phyloP scores from a whole-genome alignment of 2,113 vertebrate genomes.

The Pongo pygmaeus region DNA sequence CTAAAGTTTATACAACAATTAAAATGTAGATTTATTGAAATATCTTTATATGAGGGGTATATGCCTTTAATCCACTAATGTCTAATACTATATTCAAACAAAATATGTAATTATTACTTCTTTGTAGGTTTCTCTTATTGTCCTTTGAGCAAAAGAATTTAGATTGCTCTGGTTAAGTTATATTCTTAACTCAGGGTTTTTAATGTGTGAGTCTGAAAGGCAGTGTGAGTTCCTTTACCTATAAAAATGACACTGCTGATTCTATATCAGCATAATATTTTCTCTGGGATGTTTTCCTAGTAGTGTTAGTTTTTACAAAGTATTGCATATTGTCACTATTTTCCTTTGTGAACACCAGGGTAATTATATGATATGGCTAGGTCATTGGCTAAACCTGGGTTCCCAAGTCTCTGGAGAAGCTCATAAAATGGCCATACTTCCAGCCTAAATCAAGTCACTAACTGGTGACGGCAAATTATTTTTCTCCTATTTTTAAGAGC shows the following conservation, averaged over 20 bases:
- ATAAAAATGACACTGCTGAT: conserved; percentile 18
- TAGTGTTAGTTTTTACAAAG: neutral
- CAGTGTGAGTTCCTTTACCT: conserved; percentile 15
- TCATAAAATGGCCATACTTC: neutral
- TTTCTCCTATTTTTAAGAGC: neutral
- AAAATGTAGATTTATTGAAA: conserved; percentile 1
- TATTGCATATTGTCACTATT: neutral
- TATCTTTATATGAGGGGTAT: neutral
- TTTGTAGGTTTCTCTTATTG: conserved; percentile 20
- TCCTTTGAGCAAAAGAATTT: conserved; percentile 44
- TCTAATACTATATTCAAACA: conserved; percentile 50
- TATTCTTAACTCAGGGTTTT: conserved; percentile 33
- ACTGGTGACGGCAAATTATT: neutral
- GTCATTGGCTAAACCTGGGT: neutral
- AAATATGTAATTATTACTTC: conserved; percentile 6
- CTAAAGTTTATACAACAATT: neutral
- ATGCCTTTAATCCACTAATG: neutral
- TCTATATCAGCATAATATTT: neutral
- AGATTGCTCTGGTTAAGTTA: neutral
- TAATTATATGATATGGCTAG: neutral
- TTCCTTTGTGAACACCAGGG: conserved; percentile 6
- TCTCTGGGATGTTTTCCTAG: neutral
- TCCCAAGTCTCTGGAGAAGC: neutral
- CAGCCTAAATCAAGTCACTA: neutral
- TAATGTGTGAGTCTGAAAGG: neutral